These are phyloP conservation scores for Tetramorium simillimum DNA, from an alignment of 1,140 invertebrate species.

Conservation along the genomic window DNA sequence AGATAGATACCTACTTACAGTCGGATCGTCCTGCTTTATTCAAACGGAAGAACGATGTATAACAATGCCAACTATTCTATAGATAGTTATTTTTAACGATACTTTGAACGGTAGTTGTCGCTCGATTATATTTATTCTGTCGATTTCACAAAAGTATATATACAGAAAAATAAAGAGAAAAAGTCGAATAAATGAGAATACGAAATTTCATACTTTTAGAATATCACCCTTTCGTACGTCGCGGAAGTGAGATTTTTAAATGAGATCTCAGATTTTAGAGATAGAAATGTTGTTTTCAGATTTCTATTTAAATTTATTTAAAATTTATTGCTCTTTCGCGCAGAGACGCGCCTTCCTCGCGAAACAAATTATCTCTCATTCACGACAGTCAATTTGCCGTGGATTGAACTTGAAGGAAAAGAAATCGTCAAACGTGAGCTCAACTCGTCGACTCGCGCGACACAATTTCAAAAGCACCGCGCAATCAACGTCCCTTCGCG, in stretches of 20 bases:
- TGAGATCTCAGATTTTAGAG: background rate
- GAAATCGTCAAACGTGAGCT: background rate
- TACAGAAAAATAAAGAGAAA: background rate
- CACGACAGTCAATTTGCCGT: background rate
- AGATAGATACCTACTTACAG: slow-evolving; percentile 22
- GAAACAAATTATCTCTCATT: background rate
- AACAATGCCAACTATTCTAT: slow-evolving; percentile 15
- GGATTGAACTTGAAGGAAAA: background rate
- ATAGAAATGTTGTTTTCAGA: background rate
- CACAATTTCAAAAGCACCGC: background rate
- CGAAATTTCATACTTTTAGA: background rate
- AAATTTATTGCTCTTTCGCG: background rate
- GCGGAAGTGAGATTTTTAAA: background rate
- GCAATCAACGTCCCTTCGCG: background rate
- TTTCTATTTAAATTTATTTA: background rate
- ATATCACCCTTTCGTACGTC: background rate
- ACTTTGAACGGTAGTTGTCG: background rate
- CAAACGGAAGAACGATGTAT: slow-evolving; percentile 5
- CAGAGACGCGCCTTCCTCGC: background rate
- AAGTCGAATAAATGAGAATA: background rate
- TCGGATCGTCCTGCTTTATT: background rate
- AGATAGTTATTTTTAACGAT: slow-evolving; percentile 36
- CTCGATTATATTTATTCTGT: slow-evolving; percentile 36
- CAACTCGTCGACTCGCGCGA: background rate
- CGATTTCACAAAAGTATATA: slow-evolving; percentile 7